These are phyloP conservation scores for Luscinia megarhynchos DNA, from an alignment of 2,797 vertebrate species.

Conservation along the genomic window DNA sequence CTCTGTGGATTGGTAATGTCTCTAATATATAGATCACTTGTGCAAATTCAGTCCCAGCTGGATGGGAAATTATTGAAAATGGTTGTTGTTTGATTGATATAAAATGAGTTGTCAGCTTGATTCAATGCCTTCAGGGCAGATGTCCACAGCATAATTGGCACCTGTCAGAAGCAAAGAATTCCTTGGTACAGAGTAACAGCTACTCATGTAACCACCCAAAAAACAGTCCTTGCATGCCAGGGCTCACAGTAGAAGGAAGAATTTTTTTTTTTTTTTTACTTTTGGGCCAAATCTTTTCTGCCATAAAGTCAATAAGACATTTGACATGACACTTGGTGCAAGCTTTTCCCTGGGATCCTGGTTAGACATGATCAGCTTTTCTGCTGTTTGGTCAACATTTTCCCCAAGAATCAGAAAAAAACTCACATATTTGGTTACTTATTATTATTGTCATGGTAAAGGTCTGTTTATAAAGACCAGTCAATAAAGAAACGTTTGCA, in stretches of 20 bases:
- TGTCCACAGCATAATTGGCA: conserved; percentile 63
- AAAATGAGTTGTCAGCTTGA: conserved; percentile 68
- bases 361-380: background rate
- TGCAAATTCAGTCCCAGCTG: conserved; percentile 66
- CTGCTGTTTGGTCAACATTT: background rate
- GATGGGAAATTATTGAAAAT: conserved; percentile 64
- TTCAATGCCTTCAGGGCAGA: conserved; percentile 62
- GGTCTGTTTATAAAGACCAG: background rate
- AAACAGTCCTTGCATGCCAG: conserved; percentile 1
- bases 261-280: background rate
- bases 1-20: conserved; percentile 59
- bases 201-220: background rate
- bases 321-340: background rate
- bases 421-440: background rate
- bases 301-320: background rate
- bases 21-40: conserved; percentile 58
- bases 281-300: background rate
- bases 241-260: background rate
- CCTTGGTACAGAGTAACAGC: conserved; percentile 35
- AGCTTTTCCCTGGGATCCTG: background rate
- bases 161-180: conserved; percentile 59
- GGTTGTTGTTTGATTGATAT: conserved; percentile 55
- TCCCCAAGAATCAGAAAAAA: background rate
- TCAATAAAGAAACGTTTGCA: background rate
- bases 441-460: background rate